Base-by-base conservation (phyloP, 2,797 vertebrate species). In the Gymnothorax reevesii region DNA sequence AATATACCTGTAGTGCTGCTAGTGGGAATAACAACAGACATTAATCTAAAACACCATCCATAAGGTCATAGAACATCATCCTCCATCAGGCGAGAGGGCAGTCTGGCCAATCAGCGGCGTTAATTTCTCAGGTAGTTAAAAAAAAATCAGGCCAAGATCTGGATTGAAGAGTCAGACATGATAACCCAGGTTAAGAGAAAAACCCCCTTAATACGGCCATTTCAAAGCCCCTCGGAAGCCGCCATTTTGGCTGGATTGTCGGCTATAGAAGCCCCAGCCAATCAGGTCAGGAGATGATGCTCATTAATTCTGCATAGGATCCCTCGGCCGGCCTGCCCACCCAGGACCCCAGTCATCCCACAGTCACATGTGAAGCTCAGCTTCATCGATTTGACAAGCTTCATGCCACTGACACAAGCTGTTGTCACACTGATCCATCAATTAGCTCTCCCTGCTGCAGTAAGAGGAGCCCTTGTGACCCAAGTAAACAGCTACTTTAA, bases 311-410 rank as follows among this genome's bases (percentile, higher is more conserved):
- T 49, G 54, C n/a, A 17, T 25, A 22, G 83, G 57, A 83, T 1
- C 59, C 59, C 59, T 17, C 9, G 12, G 2, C 59, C 59, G 1
- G 6, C 59, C 22, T 25, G 27, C 82, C 27, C 33, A 5, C 7
- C 55, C 57, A 59, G 7, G n/a, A 59, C 83, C 83, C 20, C 57
- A 82, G 49, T 62, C 57, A 64, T 15, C 25, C 52, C 59, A 57
- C n/a, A 60, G 57, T 33, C 57, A 55, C 42, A 84, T n/a, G 83
- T 54, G 64, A 71, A 25, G 83, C 25, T 13, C 8, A 20, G 33
- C 83, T 55, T 71, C 83, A 84, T 71, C 55, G 83, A 84, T 84
- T 84, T 69, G 83, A 69, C 83, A 71, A 84, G 83, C 83, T 52
- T 84, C 62, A 25, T 71, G 69, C n/a, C 20, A 54, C 49, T 71